Evolutionary conservation across 1,140 invertebrate genomes (phyloP).

Genomic region (Calephelis virginiensis): DNA sequence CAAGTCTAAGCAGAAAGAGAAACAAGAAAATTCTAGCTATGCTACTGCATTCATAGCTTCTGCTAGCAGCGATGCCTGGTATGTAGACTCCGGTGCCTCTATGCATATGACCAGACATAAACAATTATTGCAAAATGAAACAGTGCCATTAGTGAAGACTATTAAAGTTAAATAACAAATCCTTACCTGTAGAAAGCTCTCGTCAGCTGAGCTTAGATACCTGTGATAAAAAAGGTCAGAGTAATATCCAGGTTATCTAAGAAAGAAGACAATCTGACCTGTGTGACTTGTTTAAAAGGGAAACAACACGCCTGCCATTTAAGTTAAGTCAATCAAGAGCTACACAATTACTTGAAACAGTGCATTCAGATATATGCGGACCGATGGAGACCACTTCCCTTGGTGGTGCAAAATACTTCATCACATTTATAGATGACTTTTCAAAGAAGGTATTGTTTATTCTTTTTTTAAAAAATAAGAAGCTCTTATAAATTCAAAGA

Average conservation of each 20-base stretch:
- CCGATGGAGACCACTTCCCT: background rate
- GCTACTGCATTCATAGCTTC: constrained; percentile 1
- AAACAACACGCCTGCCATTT: background rate
- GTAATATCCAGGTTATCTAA: no score
- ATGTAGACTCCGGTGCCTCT: background rate
- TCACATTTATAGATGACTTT: background rate
- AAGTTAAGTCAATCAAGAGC: background rate
- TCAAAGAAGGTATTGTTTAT: constrained; percentile 17
- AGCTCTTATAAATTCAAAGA: constrained; percentile 18
- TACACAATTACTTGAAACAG: background rate
- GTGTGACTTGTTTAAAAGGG: background rate
- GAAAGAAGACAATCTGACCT: no score
- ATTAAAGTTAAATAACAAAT: constrained; percentile 8
- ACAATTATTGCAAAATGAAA: background rate
- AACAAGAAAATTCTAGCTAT: constrained; percentile 1
- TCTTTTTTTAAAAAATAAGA: constrained; percentile 5
- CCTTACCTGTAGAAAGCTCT: background rate
- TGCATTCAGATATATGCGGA: background rate
- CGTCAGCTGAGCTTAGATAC: background rate
- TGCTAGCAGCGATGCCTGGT: background rate
- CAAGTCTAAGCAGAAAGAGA: constrained; percentile 5
- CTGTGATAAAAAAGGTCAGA: constrained; percentile 1
- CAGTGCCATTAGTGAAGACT: background rate
- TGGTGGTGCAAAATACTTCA: background rate
- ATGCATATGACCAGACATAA: constrained; percentile 10